Conservation (phyloP, 1,140 invertebrate species). For the Drosophila kikkawai region DNA sequence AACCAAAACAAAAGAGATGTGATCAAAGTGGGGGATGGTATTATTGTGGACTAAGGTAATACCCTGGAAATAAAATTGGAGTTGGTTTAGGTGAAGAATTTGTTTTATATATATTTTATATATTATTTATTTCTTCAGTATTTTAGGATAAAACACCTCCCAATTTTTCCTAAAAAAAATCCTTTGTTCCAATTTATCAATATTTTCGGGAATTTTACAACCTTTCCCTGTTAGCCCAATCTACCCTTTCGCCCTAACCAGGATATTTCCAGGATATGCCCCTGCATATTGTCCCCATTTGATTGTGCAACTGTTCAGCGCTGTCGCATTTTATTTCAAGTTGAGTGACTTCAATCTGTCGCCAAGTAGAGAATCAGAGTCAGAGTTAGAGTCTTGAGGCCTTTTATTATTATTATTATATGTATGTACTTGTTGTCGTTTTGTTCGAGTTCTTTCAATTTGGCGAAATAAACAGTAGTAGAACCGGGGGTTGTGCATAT, state of each 20-base stretch:
- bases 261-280: conserved; percentile 40
- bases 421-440: conserved; percentile 37
- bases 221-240: neutral
- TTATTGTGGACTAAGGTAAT: neutral
- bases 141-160: too few relatives aligned
- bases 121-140: too few relatives aligned
- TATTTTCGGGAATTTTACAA: neutral
- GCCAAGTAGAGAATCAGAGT: conserved; percentile 45
- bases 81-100: too few relatives aligned
- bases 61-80: conserved; percentile 4
- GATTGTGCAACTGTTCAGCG: conserved; percentile 75
- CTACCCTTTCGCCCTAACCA: conserved; percentile 3
- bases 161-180: neutral
- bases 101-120: too few relatives aligned
- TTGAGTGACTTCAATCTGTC: conserved; percentile 85
- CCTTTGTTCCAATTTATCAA: neutral
- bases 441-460: conserved; percentile 64
- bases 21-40: neutral
- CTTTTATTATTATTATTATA: conserved; percentile 67
- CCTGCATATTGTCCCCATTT: conserved; percentile 69
- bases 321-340: conserved; percentile 84
- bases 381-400: conserved; percentile 68
- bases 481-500: conserved; percentile 79
- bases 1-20: conserved; percentile 20
- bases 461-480: conserved; percentile 41